Percentiles rank a stretch among this genome's conserved stretches.
Conservation (phyloP, 2,113 vertebrate species). For the Genyomyrus donnyi region DNA sequence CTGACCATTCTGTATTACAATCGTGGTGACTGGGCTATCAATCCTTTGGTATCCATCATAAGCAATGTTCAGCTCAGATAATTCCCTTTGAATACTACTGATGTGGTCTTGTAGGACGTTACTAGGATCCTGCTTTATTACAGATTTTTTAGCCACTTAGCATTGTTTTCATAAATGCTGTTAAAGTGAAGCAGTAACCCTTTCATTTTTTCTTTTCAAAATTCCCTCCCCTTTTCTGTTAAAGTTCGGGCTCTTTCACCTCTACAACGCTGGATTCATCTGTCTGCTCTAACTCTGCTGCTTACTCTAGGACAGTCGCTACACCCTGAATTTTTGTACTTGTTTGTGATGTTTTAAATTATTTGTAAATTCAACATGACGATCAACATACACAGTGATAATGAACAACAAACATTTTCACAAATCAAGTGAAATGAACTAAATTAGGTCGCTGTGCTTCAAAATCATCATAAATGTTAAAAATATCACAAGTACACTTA, state of each 20-base stretch:
- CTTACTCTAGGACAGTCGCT: not conserved
- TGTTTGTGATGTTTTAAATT: not conserved
- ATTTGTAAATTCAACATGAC: no score
- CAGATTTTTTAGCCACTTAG: constrained; percentile 24
- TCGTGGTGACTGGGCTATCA: constrained; percentile 4
- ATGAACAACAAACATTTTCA: no score
- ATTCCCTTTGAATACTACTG: not conserved
- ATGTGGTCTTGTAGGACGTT: constrained; percentile 26
- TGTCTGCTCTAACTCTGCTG: not conserved
- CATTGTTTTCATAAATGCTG: constrained; percentile 26
- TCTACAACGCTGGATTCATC: not conserved
- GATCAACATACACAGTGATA: no score
- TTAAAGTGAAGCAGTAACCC: constrained; percentile 16
- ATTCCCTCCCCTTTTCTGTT: constrained; percentile 27
- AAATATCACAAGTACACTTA: no score
- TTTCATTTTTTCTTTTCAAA: constrained; percentile 16
- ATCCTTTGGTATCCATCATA: not conserved
- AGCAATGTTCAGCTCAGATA: constrained; percentile 4
- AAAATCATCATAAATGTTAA: no score
- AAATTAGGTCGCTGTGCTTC: no score
- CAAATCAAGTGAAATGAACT: no score
- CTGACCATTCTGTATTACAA: not conserved
- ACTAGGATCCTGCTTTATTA: constrained; percentile 18
- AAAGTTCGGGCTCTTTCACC: constrained; percentile 22
- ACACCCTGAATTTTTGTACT: not conserved